Evolutionary conservation across 2,797 vertebrate genomes (phyloP).

Genomic region (Antennarius maculatus): DNA sequence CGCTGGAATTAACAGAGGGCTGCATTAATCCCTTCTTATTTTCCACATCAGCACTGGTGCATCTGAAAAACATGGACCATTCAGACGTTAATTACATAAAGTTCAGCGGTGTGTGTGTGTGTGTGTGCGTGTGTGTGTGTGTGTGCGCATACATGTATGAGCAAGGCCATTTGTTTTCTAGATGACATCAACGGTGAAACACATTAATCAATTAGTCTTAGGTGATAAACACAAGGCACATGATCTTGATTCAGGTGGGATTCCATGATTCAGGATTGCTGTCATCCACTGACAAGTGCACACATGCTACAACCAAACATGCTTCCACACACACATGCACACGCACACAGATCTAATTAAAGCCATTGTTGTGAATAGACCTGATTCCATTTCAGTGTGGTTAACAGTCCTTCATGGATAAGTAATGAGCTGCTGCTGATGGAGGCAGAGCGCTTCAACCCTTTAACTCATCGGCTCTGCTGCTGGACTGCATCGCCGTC

Average conservation of each 20-base stretch:
- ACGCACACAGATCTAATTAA: conserved; percentile 73
- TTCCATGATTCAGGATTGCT: conserved; percentile 73
- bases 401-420: conserved; percentile 80
- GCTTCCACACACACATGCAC: conserved; percentile 10
- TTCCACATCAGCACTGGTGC: conserved; percentile 75
- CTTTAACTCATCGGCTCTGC: conserved; percentile 56
- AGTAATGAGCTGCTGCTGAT: conserved; percentile 73
- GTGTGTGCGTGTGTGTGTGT: conserved; percentile 3
- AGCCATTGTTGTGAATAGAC: conserved; percentile 77
- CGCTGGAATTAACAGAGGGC: conserved; percentile 73
- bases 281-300: conserved; percentile 52
- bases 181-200: conserved; percentile 72
- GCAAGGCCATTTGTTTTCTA: conserved; percentile 73
- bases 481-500: conserved; percentile 54
- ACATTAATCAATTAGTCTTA: conserved; percentile 79
- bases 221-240: conserved; percentile 74
- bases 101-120: conserved; percentile 61
- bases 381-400: conserved; percentile 78
- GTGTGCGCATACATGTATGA: conserved; percentile 16
- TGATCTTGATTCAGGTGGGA: conserved; percentile 67
- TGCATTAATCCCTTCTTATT: conserved; percentile 78
- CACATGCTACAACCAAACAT: conserved; percentile 23
- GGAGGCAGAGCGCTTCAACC: conserved; percentile 59
- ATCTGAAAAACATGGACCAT: conserved; percentile 71
- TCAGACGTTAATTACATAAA: conserved; percentile 76